These are phyloP conservation scores for Sanderia malayensis DNA, from an alignment of 30 jellyfish, hydroid and myxozoan species.

Conservation along the genomic window DNA sequence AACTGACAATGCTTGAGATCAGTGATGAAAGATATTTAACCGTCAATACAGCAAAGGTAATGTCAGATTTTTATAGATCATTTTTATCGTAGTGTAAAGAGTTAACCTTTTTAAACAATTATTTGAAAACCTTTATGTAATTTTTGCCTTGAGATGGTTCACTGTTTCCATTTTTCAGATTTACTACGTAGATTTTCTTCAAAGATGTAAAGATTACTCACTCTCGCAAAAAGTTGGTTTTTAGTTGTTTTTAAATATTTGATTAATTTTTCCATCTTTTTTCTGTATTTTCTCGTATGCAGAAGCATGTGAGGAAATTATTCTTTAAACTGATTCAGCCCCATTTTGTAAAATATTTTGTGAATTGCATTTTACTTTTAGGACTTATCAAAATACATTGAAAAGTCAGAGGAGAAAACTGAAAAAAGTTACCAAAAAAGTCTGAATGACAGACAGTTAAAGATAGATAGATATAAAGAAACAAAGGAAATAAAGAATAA, in stretches of 20 bases:
- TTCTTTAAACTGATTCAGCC: too few species aligned
- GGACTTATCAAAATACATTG: conserved; percentile 28
- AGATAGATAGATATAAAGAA: conserved; percentile 73
- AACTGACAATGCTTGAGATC: conserved; percentile 27
- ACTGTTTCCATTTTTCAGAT: conserved; percentile 33
- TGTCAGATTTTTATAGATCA: background rate
- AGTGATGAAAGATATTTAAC: conserved; percentile 57
- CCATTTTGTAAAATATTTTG: too few species aligned
- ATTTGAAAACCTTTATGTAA: too few species aligned
- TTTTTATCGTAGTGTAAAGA: background rate
- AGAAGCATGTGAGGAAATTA: too few species aligned
- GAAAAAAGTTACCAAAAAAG: conserved; percentile 4
- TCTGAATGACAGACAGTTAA: conserved; percentile 47
- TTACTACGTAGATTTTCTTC: conserved; percentile 66
- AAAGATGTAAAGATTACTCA: conserved; percentile 72
- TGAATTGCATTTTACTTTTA: too few species aligned
- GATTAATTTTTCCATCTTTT: background rate
- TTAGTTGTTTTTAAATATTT: too few species aligned
- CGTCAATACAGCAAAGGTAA: conserved; percentile 64
- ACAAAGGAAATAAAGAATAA: conserved; percentile 49
- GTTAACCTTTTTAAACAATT: too few species aligned
- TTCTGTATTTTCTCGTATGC: background rate
- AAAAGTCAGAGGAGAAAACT: conserved; percentile 4
- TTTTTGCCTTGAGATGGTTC: background rate
- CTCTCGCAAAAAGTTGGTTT: conserved; percentile 65